A percentile compares a stretch with the other conserved stretches of the same genome.
Conservation (phyloP, 2,888 invertebrate species). For the Arrhopalites spinosus region DNA sequence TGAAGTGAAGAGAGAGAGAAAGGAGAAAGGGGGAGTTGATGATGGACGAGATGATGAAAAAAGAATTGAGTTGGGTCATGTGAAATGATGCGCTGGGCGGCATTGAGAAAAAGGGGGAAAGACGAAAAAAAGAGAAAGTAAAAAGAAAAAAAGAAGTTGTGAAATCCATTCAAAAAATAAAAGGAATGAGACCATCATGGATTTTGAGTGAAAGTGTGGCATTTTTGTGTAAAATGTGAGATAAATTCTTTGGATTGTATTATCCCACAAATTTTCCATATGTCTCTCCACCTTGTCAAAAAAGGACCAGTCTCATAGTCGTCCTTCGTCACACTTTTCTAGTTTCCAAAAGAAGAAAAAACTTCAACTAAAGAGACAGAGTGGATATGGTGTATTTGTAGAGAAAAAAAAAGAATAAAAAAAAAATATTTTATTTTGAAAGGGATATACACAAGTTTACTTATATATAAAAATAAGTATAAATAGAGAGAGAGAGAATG, state of each 20-base stretch:
- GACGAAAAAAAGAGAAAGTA: neutral
- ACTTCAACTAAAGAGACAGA: neutral
- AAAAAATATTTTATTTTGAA: too few species aligned
- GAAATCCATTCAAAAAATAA: neutral
- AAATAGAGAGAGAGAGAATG: neutral
- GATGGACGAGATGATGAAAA: neutral
- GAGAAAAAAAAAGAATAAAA: too few species aligned
- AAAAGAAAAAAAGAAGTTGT: neutral
- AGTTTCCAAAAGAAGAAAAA: neutral
- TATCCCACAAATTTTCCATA: too few species aligned
- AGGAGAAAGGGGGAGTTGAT: neutral
- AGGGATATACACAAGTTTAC: too few species aligned
- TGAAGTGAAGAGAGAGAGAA: constrained; percentile 5
- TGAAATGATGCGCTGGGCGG: neutral
- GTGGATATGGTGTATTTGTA: too few species aligned
- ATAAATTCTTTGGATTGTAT: too few species aligned
- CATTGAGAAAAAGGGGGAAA: neutral
- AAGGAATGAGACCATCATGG: neutral
- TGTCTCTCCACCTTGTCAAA: too few species aligned
- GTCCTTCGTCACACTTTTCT: neutral
- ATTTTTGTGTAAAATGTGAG: too few species aligned
- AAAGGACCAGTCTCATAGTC: neutral
- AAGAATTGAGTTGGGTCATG: constrained; percentile 1
- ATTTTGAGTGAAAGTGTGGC: too few species aligned
- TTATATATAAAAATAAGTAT: neutral